A percentile compares a stretch with the other conserved stretches of the same genome.
phyloP scores from a whole-genome alignment of 1,140 invertebrate species.

The Drosophila tristis region DNA sequence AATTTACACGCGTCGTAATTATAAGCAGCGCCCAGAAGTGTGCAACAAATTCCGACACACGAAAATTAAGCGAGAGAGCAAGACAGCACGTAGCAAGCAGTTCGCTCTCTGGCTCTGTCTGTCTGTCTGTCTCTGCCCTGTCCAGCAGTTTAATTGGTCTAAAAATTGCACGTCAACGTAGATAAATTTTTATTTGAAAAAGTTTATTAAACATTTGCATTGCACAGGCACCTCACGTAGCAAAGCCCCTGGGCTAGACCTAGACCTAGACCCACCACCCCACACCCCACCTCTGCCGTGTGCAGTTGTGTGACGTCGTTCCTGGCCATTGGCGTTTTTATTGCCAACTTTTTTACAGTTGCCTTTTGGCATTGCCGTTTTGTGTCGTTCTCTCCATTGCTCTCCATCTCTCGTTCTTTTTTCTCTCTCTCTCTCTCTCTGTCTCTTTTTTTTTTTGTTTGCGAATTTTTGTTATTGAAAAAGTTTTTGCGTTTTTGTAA shows the following conservation, averaged over 20 bases:
- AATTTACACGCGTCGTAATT: conserved; percentile 58
- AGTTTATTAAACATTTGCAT: conserved; percentile 82
- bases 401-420: conserved; percentile 12
- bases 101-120: neutral
- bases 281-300: conserved; percentile 1
- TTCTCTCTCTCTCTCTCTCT: conserved; percentile 4
- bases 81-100: conserved; percentile 27
- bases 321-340: conserved; percentile 73
- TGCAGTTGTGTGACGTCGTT: conserved; percentile 55
- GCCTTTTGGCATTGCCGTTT: conserved; percentile 61
- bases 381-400: conserved; percentile 28
- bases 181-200: conserved; percentile 83
- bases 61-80: neutral
- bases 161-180: conserved; percentile 81
- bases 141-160: conserved; percentile 69
- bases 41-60: conserved; percentile 7
- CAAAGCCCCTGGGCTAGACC: conserved; percentile 1
- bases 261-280: neutral
- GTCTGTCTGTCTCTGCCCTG: conserved; percentile 10
- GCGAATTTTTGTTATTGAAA: conserved; percentile 77
- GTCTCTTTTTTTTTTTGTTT: conserved; percentile 22
- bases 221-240: conserved; percentile 70
- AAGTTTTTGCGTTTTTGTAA: conserved; percentile 69
- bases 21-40: conserved; percentile 15
- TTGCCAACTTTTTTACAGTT: conserved; percentile 73